phyloP scores from a whole-genome alignment of 35 echinoderm and acorn worm genomes.

The Strongylocentrotus purpuratus region DNA sequence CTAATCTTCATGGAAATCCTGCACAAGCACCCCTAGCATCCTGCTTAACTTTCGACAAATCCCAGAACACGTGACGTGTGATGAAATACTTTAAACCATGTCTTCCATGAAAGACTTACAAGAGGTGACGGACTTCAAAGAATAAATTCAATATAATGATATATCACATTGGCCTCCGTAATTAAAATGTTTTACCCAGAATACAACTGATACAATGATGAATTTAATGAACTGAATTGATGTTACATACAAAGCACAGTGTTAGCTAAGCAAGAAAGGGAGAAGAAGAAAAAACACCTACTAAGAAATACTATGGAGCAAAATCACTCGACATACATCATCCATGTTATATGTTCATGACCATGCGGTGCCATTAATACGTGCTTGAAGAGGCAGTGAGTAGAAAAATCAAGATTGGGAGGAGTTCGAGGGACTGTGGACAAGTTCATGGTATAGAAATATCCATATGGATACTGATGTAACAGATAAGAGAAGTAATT shows the following conservation, averaged over 20 bases:
- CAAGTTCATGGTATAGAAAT: not conserved
- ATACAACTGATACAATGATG: too few relatives aligned
- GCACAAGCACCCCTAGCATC: not conserved
- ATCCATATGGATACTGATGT: not conserved
- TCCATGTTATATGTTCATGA: not conserved
- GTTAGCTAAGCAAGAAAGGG: too few relatives aligned
- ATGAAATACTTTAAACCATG: not conserved
- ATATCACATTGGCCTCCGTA: too few relatives aligned
- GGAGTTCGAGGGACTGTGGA: not conserved
- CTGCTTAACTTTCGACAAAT: not conserved
- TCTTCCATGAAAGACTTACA: not conserved
- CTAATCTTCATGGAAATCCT: constrained; percentile 19
- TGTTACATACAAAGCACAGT: too few relatives aligned
- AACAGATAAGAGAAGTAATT: not conserved
- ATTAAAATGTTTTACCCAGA: too few relatives aligned
- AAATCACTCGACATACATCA: not conserved
- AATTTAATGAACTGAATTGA: too few relatives aligned
- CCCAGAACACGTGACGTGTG: not conserved
- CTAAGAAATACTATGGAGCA: too few relatives aligned
- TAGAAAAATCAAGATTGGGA: not conserved
- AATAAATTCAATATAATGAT: not conserved
- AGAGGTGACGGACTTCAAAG: not conserved
- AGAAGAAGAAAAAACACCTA: too few relatives aligned
- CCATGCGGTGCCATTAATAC: not conserved
- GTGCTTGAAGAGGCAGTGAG: not conserved